These are phyloP conservation scores for Apostichopus parvimensis DNA, from an alignment of 35 echinoderm and acorn worm species.

Conservation along the genomic window DNA sequence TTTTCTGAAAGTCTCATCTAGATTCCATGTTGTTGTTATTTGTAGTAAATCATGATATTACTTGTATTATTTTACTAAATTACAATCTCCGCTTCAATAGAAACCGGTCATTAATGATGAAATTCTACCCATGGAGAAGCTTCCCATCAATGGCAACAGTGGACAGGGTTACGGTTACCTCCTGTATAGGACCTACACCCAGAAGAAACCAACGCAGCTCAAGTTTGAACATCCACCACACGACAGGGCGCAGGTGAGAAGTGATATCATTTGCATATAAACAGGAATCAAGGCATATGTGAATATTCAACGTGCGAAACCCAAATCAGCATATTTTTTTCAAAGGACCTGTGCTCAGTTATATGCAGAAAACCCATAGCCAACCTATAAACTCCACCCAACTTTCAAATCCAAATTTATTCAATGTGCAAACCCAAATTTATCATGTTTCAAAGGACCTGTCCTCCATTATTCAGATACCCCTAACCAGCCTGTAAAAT, in stretches of 20 bases:
- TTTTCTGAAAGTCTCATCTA: neutral
- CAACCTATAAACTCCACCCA: too few relatives aligned
- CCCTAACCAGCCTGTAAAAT: too few relatives aligned
- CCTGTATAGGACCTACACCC: conserved; percentile 70
- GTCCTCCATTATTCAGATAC: too few relatives aligned
- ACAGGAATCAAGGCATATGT: neutral
- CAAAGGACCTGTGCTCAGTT: too few relatives aligned
- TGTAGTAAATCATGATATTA: too few relatives aligned
- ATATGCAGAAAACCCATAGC: too few relatives aligned
- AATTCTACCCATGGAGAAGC: conserved; percentile 81
- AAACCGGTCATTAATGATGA: conserved; percentile 70
- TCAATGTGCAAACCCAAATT: too few relatives aligned
- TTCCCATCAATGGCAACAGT: conserved; percentile 92
- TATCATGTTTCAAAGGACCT: too few relatives aligned
- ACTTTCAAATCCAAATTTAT: too few relatives aligned
- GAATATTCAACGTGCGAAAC: neutral
- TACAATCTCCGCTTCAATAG: conserved; percentile 2
- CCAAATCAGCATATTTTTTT: neutral
- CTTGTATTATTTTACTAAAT: too few relatives aligned
- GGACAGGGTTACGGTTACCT: conserved; percentile 92
- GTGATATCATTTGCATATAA: neutral
- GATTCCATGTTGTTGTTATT: neutral
- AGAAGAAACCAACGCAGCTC: conserved; percentile 63
- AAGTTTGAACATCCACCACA: conserved; percentile 65
- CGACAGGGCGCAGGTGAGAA: conserved; percentile 87